Percentiles rank a stretch among this genome's conserved stretches.
Evolutionary conservation across 2,113 vertebrate genomes (phyloP).

Genomic region (Pelobates fuscus): DNA sequence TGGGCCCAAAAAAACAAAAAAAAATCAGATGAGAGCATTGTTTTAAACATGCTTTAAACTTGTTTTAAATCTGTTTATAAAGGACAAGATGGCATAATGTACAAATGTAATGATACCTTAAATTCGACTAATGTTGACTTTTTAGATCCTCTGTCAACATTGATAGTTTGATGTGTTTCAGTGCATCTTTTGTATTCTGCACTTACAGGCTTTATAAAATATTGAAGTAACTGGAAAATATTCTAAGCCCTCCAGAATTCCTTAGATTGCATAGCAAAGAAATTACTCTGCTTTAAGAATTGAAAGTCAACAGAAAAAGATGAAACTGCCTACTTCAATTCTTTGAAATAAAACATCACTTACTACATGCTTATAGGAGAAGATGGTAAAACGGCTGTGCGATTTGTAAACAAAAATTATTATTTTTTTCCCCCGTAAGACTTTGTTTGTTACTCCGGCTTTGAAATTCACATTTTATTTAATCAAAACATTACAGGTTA

Average conservation of each 20-base stretch:
- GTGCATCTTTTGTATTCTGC: conserved; percentile 16
- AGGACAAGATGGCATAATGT: too few species aligned
- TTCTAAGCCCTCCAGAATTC: conserved; percentile 35
- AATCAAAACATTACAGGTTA: too few species aligned
- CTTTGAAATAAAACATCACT: conserved; percentile 30
- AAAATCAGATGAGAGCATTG: too few species aligned
- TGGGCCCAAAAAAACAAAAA: too few species aligned
- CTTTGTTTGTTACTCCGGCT: conserved; percentile 19
- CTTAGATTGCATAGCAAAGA: conserved; percentile 34
- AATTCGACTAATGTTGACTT: conserved; percentile 13
- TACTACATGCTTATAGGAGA: conserved; percentile 27
- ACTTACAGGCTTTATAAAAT: conserved; percentile 29
- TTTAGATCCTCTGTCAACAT: conserved; percentile 8
- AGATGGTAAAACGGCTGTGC: conserved; percentile 16
- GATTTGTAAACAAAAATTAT: conserved; percentile 16
- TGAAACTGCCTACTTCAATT: conserved; percentile 43
- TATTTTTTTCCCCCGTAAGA: conserved; percentile 3
- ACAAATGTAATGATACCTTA: too few species aligned
- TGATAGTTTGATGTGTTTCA: conserved; percentile 19
- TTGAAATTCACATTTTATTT: too few species aligned
- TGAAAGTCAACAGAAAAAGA: conserved; percentile 42
- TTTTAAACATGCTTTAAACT: too few species aligned
- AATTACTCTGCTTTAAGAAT: conserved; percentile 38
- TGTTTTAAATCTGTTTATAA: too few species aligned
- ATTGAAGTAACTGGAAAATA: conserved; percentile 35